phyloP scores from a whole-genome alignment of 53 echinoderm and acorn worm species.

The Echinometra lucunter region DNA sequence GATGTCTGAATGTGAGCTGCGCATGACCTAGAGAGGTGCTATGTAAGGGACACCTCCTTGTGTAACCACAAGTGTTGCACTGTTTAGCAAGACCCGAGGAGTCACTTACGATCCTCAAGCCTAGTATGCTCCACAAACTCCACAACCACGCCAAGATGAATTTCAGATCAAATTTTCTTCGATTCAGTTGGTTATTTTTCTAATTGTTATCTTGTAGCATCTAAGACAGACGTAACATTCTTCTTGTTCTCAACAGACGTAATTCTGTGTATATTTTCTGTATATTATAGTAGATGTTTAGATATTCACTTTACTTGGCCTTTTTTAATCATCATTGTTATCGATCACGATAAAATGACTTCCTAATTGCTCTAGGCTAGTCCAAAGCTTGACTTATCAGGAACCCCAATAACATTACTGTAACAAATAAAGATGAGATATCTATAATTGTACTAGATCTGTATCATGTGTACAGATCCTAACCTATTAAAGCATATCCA shows the following conservation, averaged over 20 bases:
- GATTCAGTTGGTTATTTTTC: background rate
- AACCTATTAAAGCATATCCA: background rate
- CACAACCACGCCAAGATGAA: background rate
- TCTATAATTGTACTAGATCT: background rate
- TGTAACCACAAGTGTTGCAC: background rate
- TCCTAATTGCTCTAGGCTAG: background rate
- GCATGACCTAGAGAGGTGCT: slow-evolving; percentile 54
- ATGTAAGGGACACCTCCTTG: slow-evolving; percentile 58
- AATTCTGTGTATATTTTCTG: no score
- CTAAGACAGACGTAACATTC: no score
- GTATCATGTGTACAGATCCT: background rate
- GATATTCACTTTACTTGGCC: background rate
- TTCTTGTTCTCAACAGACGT: no score
- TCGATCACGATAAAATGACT: background rate
- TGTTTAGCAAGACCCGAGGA: background rate
- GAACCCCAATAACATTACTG: background rate
- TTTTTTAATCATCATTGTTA: background rate
- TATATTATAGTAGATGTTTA: background rate
- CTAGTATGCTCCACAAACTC: background rate
- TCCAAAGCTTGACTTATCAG: background rate
- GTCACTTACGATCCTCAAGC: background rate
- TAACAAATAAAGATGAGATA: background rate
- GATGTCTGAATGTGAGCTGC: slow-evolving; percentile 49
- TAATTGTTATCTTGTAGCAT: no score
- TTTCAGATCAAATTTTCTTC: background rate